These are phyloP conservation scores for Cheilosia scutellata DNA, from an alignment of 2,888 invertebrate species.

Conservation along the genomic window DNA sequence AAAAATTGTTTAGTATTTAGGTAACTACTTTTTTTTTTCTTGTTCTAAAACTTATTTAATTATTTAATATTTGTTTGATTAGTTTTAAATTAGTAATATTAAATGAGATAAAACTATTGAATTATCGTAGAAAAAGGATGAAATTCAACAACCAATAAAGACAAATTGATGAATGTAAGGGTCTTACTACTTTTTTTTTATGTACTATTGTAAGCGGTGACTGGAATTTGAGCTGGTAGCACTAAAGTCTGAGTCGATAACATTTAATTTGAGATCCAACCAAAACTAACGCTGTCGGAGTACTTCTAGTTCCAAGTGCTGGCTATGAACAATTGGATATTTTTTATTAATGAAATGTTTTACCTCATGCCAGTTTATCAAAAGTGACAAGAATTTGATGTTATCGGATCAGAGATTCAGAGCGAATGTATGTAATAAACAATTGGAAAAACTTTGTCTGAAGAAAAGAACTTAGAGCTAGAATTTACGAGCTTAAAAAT, in stretches of 20 bases:
- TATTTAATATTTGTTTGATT: slow-evolving; percentile 70
- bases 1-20: slow-evolving; percentile 57
- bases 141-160: slow-evolving; percentile 43
- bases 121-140: slow-evolving; percentile 26
- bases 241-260: background rate
- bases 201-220: slow-evolving; percentile 6
- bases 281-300: no score
- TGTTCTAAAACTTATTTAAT: slow-evolving; percentile 68
- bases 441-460: background rate
- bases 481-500: background rate
- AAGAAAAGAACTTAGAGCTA: background rate
- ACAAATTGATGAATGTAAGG: slow-evolving; percentile 53
- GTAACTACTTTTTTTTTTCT: slow-evolving; percentile 39
- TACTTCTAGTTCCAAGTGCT: no score
- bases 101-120: slow-evolving; percentile 22
- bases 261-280: background rate
- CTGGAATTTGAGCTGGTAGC: background rate
- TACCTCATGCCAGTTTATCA: background rate
- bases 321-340: no score
- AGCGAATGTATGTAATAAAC: background rate
- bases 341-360: background rate
- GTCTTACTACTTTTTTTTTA: slow-evolving; percentile 35
- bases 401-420: slow-evolving; percentile 5
- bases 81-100: slow-evolving; percentile 60
- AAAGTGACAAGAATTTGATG: background rate